Conservation (phyloP, 2,113 vertebrate species). For the Chionodraco myersi region DNA sequence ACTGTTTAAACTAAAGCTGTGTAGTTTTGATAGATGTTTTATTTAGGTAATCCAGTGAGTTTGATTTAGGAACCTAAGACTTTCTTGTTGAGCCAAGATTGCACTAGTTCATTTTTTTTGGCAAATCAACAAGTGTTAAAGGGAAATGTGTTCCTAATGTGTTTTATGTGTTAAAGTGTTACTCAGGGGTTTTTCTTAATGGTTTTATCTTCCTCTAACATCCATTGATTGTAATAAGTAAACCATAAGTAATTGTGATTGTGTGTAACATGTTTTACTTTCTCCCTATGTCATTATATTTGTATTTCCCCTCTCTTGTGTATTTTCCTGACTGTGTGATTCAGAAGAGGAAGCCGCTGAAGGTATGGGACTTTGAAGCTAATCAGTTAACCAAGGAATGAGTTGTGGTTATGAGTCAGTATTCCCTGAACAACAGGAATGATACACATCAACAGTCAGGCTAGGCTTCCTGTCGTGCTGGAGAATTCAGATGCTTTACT, state of each 20-base stretch:
- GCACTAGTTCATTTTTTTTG: not conserved
- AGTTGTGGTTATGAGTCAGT: not conserved
- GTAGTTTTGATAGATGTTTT: not conserved
- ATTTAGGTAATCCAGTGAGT: not conserved
- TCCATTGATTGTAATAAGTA: not conserved
- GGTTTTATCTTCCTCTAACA: not conserved
- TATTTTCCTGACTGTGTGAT: not conserved
- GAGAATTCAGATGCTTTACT: not conserved
- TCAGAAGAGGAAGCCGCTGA: slow-evolving; percentile 61
- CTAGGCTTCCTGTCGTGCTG: not conserved
- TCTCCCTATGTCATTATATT: not conserved
- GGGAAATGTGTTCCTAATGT: not conserved
- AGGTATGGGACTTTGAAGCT: slow-evolving; percentile 44
- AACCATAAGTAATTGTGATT: not conserved
- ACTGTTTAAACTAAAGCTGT: not conserved
- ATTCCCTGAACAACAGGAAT: not conserved
- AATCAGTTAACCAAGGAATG: not conserved
- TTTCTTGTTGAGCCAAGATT: not conserved
- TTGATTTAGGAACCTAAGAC: not conserved
- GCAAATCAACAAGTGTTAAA: not conserved
- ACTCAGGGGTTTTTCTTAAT: not conserved
- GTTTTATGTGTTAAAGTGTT: not conserved
- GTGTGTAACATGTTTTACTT: not conserved
- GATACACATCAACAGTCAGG: not conserved
- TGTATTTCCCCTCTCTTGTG: slow-evolving; percentile 6